Evolutionary conservation across 1,140 invertebrate genomes (phyloP).

Genomic region (Hyles vespertilio): DNA sequence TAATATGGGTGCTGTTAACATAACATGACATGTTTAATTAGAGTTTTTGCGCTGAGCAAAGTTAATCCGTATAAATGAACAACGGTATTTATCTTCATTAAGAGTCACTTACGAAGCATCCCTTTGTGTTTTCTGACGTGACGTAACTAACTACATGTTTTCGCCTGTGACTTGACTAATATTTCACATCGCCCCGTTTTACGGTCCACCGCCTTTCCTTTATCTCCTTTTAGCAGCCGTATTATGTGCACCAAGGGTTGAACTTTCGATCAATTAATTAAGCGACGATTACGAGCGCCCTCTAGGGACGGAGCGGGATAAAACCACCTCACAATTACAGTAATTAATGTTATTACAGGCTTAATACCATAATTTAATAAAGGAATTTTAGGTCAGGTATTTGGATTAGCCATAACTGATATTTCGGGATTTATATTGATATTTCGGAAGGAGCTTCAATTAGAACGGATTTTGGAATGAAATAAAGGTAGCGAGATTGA

Average conservation of each 20-base stretch:
- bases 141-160: conserved; percentile 66
- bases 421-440: too few relatives aligned
- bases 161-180: conserved; percentile 67
- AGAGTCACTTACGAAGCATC: conserved; percentile 65
- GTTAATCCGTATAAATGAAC: conserved; percentile 66
- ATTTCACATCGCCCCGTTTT: conserved; percentile 68
- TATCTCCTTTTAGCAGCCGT: conserved; percentile 66
- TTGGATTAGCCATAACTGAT: too few relatives aligned
- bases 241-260: conserved; percentile 66
- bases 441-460: too few relatives aligned
- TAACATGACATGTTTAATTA: conserved; percentile 33
- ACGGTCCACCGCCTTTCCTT: conserved; percentile 63
- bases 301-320: conserved; percentile 37
- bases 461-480: too few relatives aligned
- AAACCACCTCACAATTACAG: conserved; percentile 51
- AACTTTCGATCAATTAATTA: conserved; percentile 75
- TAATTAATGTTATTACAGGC: conserved; percentile 59
- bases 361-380: conserved; percentile 56
- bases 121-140: conserved; percentile 65
- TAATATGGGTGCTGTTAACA: conserved; percentile 27
- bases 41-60: conserved; percentile 25
- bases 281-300: conserved; percentile 57
- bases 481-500: too few relatives aligned
- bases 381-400: conserved; percentile 27
- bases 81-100: conserved; percentile 74